phyloP scores from a whole-genome alignment of 1,140 invertebrate genomes.

The Plectrocnemia conspersa region DNA sequence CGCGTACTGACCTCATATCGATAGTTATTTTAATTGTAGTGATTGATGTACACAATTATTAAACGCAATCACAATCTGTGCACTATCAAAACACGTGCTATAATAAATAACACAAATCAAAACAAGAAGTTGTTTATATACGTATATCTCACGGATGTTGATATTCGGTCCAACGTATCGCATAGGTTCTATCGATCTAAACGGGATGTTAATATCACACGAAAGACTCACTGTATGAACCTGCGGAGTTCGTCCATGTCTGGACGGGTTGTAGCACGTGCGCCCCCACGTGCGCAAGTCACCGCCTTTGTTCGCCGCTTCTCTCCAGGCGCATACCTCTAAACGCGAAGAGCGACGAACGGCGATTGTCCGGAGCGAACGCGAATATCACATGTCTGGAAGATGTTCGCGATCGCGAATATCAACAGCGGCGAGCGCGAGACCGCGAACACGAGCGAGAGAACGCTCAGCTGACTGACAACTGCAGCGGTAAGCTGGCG shows the following conservation, averaged over 20 bases:
- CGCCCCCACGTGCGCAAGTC: not conserved
- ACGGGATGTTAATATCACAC: too few species aligned
- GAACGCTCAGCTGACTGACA: not conserved
- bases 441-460: not conserved
- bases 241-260: slow-evolving; percentile 31
- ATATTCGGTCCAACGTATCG: too few species aligned
- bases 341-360: not conserved
- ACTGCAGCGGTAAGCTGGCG: not conserved
- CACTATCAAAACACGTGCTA: too few species aligned
- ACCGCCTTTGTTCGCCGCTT: slow-evolving; percentile 7
- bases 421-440: not conserved
- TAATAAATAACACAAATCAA: too few species aligned
- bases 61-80: too few species aligned
- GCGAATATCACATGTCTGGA: slow-evolving; percentile 11
- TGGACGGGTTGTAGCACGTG: too few species aligned
- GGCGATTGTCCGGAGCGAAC: not conserved
- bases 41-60: too few species aligned
- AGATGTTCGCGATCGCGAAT: not conserved
- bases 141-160: too few species aligned
- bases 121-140: too few species aligned
- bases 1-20: too few species aligned
- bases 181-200: too few species aligned
- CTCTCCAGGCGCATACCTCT: slow-evolving; percentile 14
- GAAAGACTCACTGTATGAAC: slow-evolving; percentile 30
- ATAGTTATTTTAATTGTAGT: too few species aligned